Base-by-base conservation (phyloP, 2,113 vertebrate genomes). In the Coptodon bakossiorum region DNA sequence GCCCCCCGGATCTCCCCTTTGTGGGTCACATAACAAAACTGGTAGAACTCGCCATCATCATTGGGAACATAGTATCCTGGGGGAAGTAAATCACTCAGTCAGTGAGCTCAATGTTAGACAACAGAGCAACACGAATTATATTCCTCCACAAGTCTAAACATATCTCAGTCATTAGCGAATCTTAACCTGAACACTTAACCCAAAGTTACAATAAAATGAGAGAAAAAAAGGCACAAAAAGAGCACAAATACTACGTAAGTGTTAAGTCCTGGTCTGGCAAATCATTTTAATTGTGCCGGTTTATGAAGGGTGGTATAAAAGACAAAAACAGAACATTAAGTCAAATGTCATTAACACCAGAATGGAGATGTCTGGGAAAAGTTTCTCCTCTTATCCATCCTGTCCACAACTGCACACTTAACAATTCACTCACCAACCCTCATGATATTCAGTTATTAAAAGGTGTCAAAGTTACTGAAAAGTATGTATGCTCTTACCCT, bases 1-100 rank as follows among this genome's bases (percentile, higher is more conserved):
- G 99, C 99, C 87, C 98, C 99, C 81, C 98, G 97, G 93, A 99
- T 99, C 95, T 99, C 99, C 88, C 99, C 98, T 96, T 99, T 99
- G 91, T 99, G 96, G 76, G 98, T 99, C 89, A 99, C 98, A 0
- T 99, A 99, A 92, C 99, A 99, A 94, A 99, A 99, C 96, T 99
- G 99, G 93, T 99, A 99, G 97, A 99, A 99, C 91, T 99, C 99
- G 6, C 98, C 97, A 45, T 99, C 99, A 38, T 99, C 98, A 83
- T 98, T 99, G 92, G 99, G 98, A 81, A 99, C 97, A 48, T 99
- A 99, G 91, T 99, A 99, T 22, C 98, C 99, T 99, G 92, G 5
- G n/a, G 61, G 43, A 87, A 84, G 36, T 48, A 87, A 0, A 36
- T 31, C 16, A 85, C 3, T 13, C 31, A 82, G n/a, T 82, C 38